A percentile compares a stretch with the other conserved stretches of the same genome.
Evolutionary conservation across 2,888 invertebrate species (phyloP).

Genomic region (Agriopis marginaria): DNA sequence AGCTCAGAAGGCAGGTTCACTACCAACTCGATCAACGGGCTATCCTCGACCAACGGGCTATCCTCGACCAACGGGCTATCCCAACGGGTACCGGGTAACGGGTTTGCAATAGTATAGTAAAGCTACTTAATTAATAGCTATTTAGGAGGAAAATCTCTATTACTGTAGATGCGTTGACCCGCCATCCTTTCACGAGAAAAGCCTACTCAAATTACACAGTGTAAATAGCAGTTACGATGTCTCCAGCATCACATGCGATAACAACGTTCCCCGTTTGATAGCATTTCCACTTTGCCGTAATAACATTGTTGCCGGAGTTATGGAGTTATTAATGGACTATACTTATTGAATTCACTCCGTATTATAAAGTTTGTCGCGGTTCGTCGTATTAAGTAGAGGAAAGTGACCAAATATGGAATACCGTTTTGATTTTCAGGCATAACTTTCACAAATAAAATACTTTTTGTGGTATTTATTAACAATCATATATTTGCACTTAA

Average conservation of each 20-base stretch:
- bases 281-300: constrained; percentile 39
- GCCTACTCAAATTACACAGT: neutral
- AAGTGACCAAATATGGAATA: no score
- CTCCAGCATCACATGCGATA: constrained; percentile 18
- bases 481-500: no score
- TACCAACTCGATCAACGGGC: no score
- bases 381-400: neutral
- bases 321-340: constrained; percentile 40
- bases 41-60: no score
- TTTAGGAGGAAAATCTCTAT: neutral
- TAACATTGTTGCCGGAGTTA: constrained; percentile 42
- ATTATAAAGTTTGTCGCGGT: constrained; percentile 38
- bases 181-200: neutral
- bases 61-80: no score
- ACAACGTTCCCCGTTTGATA: constrained; percentile 43
- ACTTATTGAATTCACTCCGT: constrained; percentile 32
- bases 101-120: no score
- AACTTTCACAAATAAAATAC: no score
- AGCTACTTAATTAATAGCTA: no score
- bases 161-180: neutral
- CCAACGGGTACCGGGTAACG: no score
- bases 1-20: no score
- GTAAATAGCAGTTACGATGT: neutral
- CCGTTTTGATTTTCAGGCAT: no score
- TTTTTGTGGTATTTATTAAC: no score